phyloP scores from a whole-genome alignment of 2,113 vertebrate species.

The Platichthys flesus region DNA sequence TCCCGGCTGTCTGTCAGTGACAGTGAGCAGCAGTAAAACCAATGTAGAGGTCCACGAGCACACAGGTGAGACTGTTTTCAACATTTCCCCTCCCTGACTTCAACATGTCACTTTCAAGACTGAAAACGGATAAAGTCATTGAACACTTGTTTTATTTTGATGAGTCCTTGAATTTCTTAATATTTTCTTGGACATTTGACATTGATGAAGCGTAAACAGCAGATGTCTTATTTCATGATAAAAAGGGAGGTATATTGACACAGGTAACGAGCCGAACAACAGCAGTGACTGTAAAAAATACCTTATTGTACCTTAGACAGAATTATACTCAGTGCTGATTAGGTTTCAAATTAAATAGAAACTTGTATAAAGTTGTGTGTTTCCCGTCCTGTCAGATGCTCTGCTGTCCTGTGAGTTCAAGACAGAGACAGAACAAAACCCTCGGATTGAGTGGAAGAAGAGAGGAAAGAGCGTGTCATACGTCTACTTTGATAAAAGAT shows the following conservation, averaged over 20 bases:
- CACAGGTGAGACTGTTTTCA: constrained; percentile 67
- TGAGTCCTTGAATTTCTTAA: not conserved
- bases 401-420: constrained; percentile 88
- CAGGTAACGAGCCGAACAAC: no score
- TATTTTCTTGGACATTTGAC: not conserved
- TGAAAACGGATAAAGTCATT: no score
- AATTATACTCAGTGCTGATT: no score
- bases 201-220: no score
- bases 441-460: constrained; percentile 96
- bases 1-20: constrained; percentile 69
- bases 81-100: not conserved
- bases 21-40: constrained; percentile 76
- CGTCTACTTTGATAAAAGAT: constrained; percentile 87
- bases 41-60: constrained; percentile 79
- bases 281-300: no score
- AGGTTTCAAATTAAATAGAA: no score
- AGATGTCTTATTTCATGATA: no score
- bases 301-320: no score
- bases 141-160: no score
- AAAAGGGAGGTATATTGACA: no score
- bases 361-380: not conserved
- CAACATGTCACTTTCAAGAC: not conserved
- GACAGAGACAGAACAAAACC: constrained; percentile 82
- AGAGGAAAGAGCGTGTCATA: constrained; percentile 85
- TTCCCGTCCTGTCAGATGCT: constrained; percentile 78